Evolutionary conservation across 1,140 invertebrate genomes (phyloP).

Genomic region (Papilio helenus): DNA sequence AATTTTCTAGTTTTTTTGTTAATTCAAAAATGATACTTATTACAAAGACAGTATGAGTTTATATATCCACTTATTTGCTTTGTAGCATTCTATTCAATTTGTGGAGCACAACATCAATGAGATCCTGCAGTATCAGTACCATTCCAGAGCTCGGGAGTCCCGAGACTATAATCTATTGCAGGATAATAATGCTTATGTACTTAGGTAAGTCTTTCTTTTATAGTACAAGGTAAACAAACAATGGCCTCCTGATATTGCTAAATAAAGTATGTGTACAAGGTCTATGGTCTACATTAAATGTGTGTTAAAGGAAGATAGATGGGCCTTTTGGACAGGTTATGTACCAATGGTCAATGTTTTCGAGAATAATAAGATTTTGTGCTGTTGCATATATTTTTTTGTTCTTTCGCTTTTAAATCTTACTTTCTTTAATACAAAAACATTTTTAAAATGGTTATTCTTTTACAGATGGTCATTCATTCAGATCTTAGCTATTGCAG

Average conservation of each 20-base stretch:
- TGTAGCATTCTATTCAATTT: slow-evolving; percentile 87
- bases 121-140: slow-evolving; percentile 92
- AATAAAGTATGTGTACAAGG: too few relatives aligned
- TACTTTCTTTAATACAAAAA: too few relatives aligned
- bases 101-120: slow-evolving; percentile 94
- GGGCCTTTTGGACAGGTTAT: too few relatives aligned
- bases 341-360: too few relatives aligned
- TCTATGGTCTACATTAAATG: too few relatives aligned
- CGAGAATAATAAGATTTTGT: too few relatives aligned
- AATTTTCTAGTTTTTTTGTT: neutral
- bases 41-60: neutral
- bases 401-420: too few relatives aligned
- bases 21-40: neutral
- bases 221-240: neutral
- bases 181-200: slow-evolving; percentile 93
- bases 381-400: too few relatives aligned
- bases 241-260: too few relatives aligned
- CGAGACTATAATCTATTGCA: slow-evolving; percentile 91
- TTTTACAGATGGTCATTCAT: slow-evolving; percentile 89
- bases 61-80: slow-evolving; percentile 39
- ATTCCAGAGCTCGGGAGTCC: slow-evolving; percentile 89
- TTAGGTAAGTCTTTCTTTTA: slow-evolving; percentile 75
- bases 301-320: too few relatives aligned
- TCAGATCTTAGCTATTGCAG: slow-evolving; percentile 92
- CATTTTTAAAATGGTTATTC: neutral